These are phyloP conservation scores for Zygaena filipendulae DNA, from an alignment of 2,888 invertebrate genomes.

Conservation along the genomic window DNA sequence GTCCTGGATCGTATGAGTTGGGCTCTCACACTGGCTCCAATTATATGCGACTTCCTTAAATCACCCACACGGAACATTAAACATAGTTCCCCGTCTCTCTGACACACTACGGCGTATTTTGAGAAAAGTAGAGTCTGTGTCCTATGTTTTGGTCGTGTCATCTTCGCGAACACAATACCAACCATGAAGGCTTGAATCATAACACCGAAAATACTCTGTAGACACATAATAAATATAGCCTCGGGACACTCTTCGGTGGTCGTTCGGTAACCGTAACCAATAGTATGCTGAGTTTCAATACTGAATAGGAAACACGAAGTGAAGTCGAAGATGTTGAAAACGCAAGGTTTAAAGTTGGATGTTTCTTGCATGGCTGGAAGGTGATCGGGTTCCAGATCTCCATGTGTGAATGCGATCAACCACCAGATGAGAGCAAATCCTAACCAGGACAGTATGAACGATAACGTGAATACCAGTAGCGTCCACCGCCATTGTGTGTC, in stretches of 20 bases:
- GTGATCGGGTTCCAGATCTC: constrained; percentile 78
- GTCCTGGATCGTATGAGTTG: constrained; percentile 84
- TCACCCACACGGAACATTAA: constrained; percentile 92
- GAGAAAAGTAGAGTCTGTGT: constrained; percentile 92
- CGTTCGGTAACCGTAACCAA: constrained; percentile 87
- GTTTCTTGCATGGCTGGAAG: constrained; percentile 54
- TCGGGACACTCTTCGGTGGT: constrained; percentile 91
- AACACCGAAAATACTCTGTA: constrained; percentile 89
- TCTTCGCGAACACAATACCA: constrained; percentile 90
- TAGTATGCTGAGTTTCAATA: constrained; percentile 93
- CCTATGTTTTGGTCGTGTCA: constrained; percentile 90
- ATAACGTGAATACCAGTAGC: constrained; percentile 83
- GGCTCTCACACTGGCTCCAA: constrained; percentile 87
- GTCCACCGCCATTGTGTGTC: constrained; percentile 96
- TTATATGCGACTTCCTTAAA: constrained; percentile 90
- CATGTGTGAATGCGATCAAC: constrained; percentile 87
- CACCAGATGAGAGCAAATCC: constrained; percentile 89
- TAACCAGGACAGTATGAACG: constrained; percentile 89
- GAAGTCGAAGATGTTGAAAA: constrained; percentile 82
- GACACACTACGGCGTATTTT: constrained; percentile 84
- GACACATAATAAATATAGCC: constrained; percentile 89
- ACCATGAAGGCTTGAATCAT: constrained; percentile 84
- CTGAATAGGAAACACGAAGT: constrained; percentile 91
- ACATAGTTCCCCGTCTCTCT: constrained; percentile 83
- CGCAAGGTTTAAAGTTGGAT: constrained; percentile 80